Base-by-base conservation (phyloP, 2,797 vertebrate species). In the Aselliscus stoliczkanus region DNA sequence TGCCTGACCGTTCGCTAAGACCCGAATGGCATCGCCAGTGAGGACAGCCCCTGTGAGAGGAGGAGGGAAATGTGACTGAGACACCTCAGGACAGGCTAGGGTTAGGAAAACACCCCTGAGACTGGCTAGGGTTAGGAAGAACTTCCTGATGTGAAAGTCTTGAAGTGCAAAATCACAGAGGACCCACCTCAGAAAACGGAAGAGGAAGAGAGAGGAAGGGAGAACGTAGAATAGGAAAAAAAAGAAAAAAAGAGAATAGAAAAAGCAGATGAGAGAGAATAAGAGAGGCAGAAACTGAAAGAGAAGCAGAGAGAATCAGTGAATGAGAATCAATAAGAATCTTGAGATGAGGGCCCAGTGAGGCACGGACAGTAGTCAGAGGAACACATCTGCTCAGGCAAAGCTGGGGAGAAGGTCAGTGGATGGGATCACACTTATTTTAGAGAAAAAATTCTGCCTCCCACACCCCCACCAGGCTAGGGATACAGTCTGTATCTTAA, bases 331-430 rank as follows among this genome's bases (percentile, higher is more conserved):
- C n/a, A n/a, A n/a, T n/a, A n/a, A n/a, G 15, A 23, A n/a, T 25
- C 25, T 50, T 7, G 70, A 90, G 80, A 8, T 5, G 9, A n/a
- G 17, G 14, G 5, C 4, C 1, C 1, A 3, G 54, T 14, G 25
- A 54, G 42, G 47, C 2, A 1, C 0, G 1, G 64, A 23, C 34
- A 1, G 47, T 0, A 4, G 76, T 27, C 75, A 15, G 23, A 2
- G 10, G 0, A 4, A 11, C 29, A 4, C 11, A 12, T n/a, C n/a
- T 6, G 23, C 25, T 3, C 34, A 10, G 67, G 20, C 52, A 52
- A 47, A 17, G 50, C 17, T 7, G 15, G 18, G 44, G 52, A 14
- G 5, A 29, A 7, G 3, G 14, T 37, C 1, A 4, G 5, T 14
- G 14, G 6, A 4, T 13, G 25, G 34, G 7, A 31, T 25, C 65